Conservation (phyloP, 2,797 vertebrate genomes). For the Apogon talboti region DNA sequence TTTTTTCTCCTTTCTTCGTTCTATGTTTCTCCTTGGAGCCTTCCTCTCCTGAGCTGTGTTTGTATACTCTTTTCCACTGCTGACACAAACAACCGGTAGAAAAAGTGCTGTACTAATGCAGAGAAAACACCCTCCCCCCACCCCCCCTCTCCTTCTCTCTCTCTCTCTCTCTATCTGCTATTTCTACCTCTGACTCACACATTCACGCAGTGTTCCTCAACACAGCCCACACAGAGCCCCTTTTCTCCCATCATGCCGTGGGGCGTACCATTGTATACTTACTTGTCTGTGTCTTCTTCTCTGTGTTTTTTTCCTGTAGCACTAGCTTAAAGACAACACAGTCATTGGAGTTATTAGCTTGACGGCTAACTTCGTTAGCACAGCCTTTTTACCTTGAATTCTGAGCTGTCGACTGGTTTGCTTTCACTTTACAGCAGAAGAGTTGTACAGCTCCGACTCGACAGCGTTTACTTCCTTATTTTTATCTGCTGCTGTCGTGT, state of each 20-base stretch:
- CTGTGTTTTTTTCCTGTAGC: constrained; percentile 18
- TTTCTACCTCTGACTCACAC: constrained; percentile 30
- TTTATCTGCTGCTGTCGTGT: constrained; percentile 42
- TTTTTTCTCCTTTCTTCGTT: no score
- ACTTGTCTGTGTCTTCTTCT: constrained; percentile 50
- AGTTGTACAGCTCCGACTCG: constrained; percentile 8
- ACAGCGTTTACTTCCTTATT: constrained; percentile 79
- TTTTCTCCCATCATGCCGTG: constrained; percentile 9
- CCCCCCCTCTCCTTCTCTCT: background rate
- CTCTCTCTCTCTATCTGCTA: constrained; percentile 18
- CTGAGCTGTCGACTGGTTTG: constrained; percentile 13
- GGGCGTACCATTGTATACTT: constrained; percentile 51
- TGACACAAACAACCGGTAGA: constrained; percentile 59
- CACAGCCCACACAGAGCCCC: constrained; percentile 6
- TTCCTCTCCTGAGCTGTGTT: constrained; percentile 42
- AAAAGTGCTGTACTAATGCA: constrained; percentile 58
- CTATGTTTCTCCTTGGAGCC: no score
- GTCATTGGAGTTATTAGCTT: constrained; percentile 46
- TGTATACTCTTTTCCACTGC: constrained; percentile 45
- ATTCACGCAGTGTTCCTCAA: constrained; percentile 6
- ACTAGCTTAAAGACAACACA: constrained; percentile 33
- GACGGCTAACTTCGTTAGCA: constrained; percentile 69
- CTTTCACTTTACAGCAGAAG: constrained; percentile 52
- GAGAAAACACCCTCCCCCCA: constrained; percentile 18
- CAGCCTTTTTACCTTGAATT: constrained; percentile 5